Conservation (phyloP, 1,140 invertebrate genomes). For the Ips nitidus region DNA sequence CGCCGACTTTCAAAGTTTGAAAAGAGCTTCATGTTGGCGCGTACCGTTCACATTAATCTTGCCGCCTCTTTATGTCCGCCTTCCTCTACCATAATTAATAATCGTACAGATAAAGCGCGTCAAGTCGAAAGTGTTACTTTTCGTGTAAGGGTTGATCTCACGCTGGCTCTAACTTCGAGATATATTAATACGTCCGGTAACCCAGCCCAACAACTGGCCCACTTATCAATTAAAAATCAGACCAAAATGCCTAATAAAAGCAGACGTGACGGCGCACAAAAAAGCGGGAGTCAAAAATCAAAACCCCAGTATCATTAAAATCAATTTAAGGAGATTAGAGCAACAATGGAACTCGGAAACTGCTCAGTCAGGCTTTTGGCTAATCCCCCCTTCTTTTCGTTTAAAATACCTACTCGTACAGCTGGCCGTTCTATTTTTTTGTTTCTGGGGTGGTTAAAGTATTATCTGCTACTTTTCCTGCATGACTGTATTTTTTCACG, state of each 20-base stretch:
- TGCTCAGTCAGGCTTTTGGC: constrained; percentile 12
- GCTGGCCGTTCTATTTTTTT: too few species aligned
- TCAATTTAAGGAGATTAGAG: constrained; percentile 11
- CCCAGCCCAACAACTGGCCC: neutral
- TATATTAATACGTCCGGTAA: too few species aligned
- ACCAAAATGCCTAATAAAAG: neutral
- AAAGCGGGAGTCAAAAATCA: constrained; percentile 18
- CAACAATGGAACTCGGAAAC: constrained; percentile 7
- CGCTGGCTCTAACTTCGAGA: neutral
- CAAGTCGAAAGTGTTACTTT: neutral
- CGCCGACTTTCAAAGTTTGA: too few species aligned
- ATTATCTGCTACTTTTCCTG: too few species aligned
- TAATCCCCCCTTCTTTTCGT: neutral
- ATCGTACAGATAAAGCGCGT: neutral
- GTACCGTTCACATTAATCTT: neutral
- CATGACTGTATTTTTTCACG: too few species aligned
- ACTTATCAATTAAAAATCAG: neutral
- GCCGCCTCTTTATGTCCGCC: neutral
- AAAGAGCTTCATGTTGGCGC: neutral
- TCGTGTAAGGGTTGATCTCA: neutral
- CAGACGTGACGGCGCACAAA: constrained; percentile 16
- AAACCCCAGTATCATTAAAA: constrained; percentile 12
- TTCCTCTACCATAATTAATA: neutral
- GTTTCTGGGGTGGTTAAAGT: too few species aligned
- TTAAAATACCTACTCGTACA: too few species aligned